Evolutionary conservation across 2,797 vertebrate species (phyloP), one percentile per base, ranked within the genome.

Genomic region (Eupleurogrammus muticus): DNA sequence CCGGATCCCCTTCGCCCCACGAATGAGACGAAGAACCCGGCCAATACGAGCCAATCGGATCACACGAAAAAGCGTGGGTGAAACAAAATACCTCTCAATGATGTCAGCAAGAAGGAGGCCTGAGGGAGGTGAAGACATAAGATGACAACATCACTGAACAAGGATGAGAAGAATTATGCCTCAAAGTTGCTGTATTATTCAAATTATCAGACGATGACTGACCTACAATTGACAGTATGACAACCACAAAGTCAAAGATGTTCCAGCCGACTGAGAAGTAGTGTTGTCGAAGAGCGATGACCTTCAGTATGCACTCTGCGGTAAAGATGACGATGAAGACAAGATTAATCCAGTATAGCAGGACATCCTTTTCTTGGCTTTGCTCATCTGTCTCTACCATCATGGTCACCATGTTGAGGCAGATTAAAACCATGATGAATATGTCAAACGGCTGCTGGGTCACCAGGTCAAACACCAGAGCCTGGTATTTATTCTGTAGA

Each of bases 351-450:
- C 93, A 92, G 87, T 93, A 94, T 20, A 99, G 87, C 50, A 97
- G 93, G 0, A 75, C 9, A 1, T 95, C 94, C 65, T 94, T 96
- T 49, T 96, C 91, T 1, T 20, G 0, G 0, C 95, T 97, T 90
- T 98, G 96, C 56, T 98, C 95, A 0, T 97, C 96, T 0, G 97
- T 99, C 90, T 99, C 98, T 21, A 98, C 95, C 97, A 98, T 99
- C 97, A 99, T 98, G 11, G 97, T 97, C 73, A 99, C 92, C 98
- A 99, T 98, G 89, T 99, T 99, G 46, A 99, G 96, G 75, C 96
- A 98, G 81, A 99, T 99, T 79, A 99, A 80, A 61, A 96, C 93
- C 98, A 99, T 99, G 89, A 99, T 98, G 46, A 94, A 87, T 86
- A 99, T 96, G 86, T 99, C 98, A 5, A 99, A 99, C 20, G 91